These are phyloP conservation scores for Chamaea fasciata DNA, from an alignment of 2,113 vertebrate genomes.

Conservation along the genomic window DNA sequence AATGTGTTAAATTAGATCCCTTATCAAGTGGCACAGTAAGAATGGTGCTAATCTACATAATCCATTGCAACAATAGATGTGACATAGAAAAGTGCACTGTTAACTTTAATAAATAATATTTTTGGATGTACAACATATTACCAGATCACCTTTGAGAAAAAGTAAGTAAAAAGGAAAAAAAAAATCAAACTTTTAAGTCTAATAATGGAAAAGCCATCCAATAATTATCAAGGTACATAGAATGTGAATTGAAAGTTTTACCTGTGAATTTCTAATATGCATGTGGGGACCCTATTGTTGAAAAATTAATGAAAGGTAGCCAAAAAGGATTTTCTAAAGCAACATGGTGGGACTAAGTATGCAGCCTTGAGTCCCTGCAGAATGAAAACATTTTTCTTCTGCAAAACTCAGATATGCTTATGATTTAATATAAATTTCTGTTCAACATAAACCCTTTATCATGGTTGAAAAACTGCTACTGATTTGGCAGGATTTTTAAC, in stretches of 20 bases:
- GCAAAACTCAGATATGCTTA: not conserved
- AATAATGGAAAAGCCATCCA: not conserved
- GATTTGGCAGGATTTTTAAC: not conserved
- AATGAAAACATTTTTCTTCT: not conserved
- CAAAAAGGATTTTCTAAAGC: constrained; percentile 15
- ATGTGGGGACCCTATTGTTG: not conserved
- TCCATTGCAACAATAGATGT: not conserved
- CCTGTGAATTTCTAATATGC: not conserved
- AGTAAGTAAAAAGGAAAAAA: not conserved
- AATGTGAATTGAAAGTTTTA: not conserved
- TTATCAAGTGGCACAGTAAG: not conserved
- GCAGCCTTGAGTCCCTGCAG: not conserved
- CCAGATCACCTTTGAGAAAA: not conserved
- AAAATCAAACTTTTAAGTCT: not conserved
- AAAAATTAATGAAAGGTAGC: constrained; percentile 1
- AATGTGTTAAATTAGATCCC: constrained; percentile 1
- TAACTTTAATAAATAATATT: not conserved
- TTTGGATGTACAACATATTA: not conserved
- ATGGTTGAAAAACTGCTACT: not conserved
- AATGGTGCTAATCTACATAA: not conserved
- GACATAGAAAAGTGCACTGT: not conserved
- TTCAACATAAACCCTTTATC: not conserved
- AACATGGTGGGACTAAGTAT: not conserved
- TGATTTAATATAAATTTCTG: not conserved
- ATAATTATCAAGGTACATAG: not conserved